Evolutionary conservation across 2,797 vertebrate species (phyloP).

Genomic region (Lophius americanus): DNA sequence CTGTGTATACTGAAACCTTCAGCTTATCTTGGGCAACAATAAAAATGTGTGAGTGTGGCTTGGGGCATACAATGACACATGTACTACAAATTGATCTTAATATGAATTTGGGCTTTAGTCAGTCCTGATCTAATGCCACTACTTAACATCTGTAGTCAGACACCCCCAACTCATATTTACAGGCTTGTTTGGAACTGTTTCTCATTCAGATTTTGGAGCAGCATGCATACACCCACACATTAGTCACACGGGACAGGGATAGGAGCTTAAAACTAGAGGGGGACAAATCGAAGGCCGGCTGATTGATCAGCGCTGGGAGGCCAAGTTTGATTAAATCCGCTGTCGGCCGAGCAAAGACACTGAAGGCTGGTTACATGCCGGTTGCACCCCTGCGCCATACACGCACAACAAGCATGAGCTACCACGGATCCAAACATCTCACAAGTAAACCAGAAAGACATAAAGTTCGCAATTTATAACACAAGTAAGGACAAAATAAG

Average conservation of each 20-base stretch:
- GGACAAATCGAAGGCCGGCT: no score
- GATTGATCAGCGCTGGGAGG: no score
- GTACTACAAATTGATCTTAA: slow-evolving; percentile 2
- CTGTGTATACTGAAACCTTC: slow-evolving; percentile 30
- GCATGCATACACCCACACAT: slow-evolving; percentile 55
- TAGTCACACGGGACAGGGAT: slow-evolving; percentile 51
- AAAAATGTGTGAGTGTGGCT: slow-evolving; percentile 10
- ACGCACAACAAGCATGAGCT: no score
- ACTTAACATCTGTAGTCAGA: slow-evolving; percentile 28
- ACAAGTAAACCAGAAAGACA: no score
- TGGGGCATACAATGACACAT: slow-evolving; percentile 11
- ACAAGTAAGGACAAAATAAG: no score
- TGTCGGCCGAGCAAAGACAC: no score
- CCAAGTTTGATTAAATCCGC: no score
- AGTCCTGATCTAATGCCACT: neutral
- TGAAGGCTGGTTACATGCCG: no score
- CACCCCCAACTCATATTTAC: slow-evolving; percentile 32
- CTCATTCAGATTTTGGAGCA: slow-evolving; percentile 52
- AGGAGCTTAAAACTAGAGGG: neutral
- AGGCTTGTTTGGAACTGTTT: slow-evolving; percentile 18
- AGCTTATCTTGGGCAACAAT: slow-evolving; percentile 34
- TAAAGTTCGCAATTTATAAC: no score
- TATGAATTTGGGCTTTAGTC: neutral
- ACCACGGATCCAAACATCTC: no score
- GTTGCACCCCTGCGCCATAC: no score